Conservation (phyloP, 2,888 invertebrate species). For the Beris chalybata region DNA sequence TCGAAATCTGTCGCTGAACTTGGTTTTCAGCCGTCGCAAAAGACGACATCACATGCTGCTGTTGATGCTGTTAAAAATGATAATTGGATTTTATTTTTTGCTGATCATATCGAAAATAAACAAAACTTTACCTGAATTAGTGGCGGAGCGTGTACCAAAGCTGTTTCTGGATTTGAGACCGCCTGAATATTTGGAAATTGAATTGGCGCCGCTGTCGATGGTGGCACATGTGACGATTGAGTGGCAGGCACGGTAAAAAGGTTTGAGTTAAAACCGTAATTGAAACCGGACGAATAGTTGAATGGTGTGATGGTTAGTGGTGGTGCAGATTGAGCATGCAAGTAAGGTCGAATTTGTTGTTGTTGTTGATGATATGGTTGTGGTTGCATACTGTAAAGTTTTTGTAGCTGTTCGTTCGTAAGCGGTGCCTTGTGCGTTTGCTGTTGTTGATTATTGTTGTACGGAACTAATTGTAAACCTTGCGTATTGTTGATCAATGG, state of each 20-base stretch:
- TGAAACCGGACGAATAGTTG: slow-evolving; percentile 42
- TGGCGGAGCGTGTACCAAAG: slow-evolving; percentile 28
- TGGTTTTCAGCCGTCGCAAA: neutral
- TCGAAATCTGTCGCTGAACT: slow-evolving; percentile 34
- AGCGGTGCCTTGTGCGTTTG: slow-evolving; percentile 44
- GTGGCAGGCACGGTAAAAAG: slow-evolving; percentile 35
- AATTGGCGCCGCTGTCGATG: neutral
- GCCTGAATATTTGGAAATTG: slow-evolving; percentile 26
- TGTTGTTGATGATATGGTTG: slow-evolving; percentile 35
- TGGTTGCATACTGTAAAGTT: slow-evolving; percentile 51
- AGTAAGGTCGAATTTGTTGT: slow-evolving; percentile 10
- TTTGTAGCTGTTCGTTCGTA: slow-evolving; percentile 51
- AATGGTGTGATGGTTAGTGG: slow-evolving; percentile 39
- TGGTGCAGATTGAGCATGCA: slow-evolving; percentile 29
- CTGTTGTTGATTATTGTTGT: slow-evolving; percentile 46
- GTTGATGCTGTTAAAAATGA: slow-evolving; percentile 25
- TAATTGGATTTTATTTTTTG: neutral
- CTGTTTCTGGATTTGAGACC: slow-evolving; percentile 40
- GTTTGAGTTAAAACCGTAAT: slow-evolving; percentile 46
- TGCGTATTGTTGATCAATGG: slow-evolving; percentile 34
- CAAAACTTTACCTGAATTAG: slow-evolving; percentile 9
- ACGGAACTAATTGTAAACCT: slow-evolving; percentile 43
- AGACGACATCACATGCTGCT: slow-evolving; percentile 7
- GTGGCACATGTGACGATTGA: neutral
- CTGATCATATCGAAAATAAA: neutral